A percentile compares a stretch with the other conserved stretches of the same genome.
These are phyloP conservation scores for Drosophila sulfurigaster DNA, from an alignment of 1,140 invertebrate genomes.

Conservation along the genomic window DNA sequence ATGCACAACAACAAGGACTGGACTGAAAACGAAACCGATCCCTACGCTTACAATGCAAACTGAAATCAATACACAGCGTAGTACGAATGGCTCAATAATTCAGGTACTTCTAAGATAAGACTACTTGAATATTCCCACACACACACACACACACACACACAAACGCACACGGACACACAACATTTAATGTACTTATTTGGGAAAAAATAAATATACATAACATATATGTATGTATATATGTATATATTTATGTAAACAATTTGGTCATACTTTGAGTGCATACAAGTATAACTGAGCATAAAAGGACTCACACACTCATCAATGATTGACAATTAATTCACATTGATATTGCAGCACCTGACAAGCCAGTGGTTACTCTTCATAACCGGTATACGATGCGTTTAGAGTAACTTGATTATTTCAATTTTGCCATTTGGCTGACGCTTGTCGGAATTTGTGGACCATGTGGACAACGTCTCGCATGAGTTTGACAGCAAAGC, in stretches of 20 bases:
- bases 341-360: background rate
- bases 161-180: too few relatives aligned
- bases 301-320: background rate
- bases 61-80: conserved; percentile 55
- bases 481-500: conserved; percentile 12
- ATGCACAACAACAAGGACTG: background rate
- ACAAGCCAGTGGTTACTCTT: background rate
- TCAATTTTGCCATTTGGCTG: conserved; percentile 21
- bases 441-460: conserved; percentile 11
- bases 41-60: conserved; percentile 16
- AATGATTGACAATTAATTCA: conserved; percentile 1
- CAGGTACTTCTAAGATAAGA: conserved; percentile 49
- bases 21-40: conserved; percentile 52
- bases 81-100: conserved; percentile 45
- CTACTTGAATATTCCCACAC: conserved; percentile 10
- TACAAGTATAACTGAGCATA: background rate
- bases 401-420: conserved; percentile 18
- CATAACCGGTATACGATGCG: background rate
- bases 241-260: background rate
- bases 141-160: background rate
- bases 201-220: background rate
- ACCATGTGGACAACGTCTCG: conserved; percentile 11
- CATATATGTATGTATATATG: background rate
- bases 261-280: background rate
- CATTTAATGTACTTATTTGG: background rate